A percentile compares a stretch with the other conserved stretches of the same genome.
These are phyloP conservation scores for Selene dorsalis DNA, from an alignment of 2,797 vertebrate species.

Conservation along the genomic window DNA sequence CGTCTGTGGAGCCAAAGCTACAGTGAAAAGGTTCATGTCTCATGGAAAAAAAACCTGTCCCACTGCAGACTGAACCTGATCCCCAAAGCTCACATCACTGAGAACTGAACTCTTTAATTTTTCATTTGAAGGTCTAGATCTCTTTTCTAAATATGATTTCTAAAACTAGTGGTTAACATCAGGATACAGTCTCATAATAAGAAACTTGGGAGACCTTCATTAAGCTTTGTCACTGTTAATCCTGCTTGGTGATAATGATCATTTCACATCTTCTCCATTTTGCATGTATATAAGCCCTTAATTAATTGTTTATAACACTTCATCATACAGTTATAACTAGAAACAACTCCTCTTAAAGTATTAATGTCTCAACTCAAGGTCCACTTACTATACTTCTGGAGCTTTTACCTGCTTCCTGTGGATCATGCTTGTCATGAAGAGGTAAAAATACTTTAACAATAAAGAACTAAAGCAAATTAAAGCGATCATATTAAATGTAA, in stretches of 20 bases:
- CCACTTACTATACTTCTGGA: neutral
- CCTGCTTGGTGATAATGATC: neutral
- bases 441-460: neutral
- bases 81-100: neutral
- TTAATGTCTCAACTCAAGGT: neutral
- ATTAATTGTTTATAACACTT: neutral
- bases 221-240: neutral
- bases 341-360: neutral
- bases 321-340: neutral
- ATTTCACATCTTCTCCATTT: neutral
- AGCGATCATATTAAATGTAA: neutral
- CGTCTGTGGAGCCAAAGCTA: conserved; percentile 22
- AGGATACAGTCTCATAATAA: neutral
- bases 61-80: conserved; percentile 27
- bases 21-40: neutral
- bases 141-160: neutral
- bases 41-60: conserved; percentile 30
- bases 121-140: neutral
- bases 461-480: neutral
- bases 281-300: neutral
- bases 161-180: neutral
- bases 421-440: neutral
- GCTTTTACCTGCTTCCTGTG: conserved; percentile 4
- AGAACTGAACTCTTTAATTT: neutral
- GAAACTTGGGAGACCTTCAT: neutral